Evolutionary conservation across 1,140 invertebrate species (phyloP).

Genomic region (Aphelenchoides avenae): DNA sequence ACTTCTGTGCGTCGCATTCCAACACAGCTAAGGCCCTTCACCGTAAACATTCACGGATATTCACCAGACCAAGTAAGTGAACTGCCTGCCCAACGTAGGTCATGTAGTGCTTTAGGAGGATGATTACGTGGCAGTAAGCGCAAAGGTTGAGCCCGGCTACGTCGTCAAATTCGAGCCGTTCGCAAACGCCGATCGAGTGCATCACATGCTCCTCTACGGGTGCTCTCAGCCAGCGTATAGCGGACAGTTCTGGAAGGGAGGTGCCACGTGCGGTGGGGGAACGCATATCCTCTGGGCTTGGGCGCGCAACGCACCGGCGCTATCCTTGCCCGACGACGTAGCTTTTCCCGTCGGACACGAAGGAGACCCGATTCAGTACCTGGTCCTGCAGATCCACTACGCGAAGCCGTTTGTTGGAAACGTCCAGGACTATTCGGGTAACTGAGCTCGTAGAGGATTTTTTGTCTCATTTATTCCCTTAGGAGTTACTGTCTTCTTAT

Average conservation of each 20-base stretch:
- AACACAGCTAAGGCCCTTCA: too few species aligned
- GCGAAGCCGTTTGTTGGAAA: conserved; percentile 52
- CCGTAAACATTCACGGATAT: too few species aligned
- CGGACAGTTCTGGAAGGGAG: conserved; percentile 44
- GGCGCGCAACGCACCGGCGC: conserved; percentile 57
- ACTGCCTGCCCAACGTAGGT: too few species aligned
- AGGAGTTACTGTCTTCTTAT: conserved; percentile 44
- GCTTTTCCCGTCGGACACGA: conserved; percentile 50
- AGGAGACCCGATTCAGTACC: conserved; percentile 52
- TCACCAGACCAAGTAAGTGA: too few species aligned
- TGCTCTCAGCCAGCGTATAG: conserved; percentile 44
- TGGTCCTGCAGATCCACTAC: conserved; percentile 57
- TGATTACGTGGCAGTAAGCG: conserved; percentile 51
- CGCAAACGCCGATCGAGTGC: conserved; percentile 55
- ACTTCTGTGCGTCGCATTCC: too few species aligned
- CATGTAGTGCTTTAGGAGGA: conserved; percentile 50
- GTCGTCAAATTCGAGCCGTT: conserved; percentile 56
- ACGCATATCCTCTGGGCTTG: conserved; percentile 54
- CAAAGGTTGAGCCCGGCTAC: conserved; percentile 54
- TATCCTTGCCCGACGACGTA: conserved; percentile 47
- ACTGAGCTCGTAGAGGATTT: neutral
- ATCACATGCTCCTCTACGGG: conserved; percentile 58
- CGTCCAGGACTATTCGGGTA: conserved; percentile 53
- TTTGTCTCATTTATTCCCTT: conserved; percentile 4
- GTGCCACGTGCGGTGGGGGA: conserved; percentile 42